Base-by-base conservation (phyloP, 2,888 invertebrate genomes). In the Auanema freiburgensis region DNA sequence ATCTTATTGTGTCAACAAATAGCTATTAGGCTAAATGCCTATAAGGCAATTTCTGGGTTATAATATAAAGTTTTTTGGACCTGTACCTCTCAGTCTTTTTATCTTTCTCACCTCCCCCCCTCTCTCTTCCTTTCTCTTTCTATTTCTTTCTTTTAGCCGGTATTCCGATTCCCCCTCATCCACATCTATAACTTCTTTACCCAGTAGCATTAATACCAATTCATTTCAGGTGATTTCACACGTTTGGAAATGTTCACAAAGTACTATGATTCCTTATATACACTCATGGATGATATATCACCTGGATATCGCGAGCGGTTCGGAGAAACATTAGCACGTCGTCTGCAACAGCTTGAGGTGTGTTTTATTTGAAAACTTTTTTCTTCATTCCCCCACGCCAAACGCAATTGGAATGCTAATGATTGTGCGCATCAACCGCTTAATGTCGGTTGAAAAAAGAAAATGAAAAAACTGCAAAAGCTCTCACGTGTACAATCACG, bases 261-360 rank as follows among this genome's bases (percentile, higher is more conserved):
- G 63, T 89, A 89, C 84, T 92, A 88, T 78, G 92, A 93, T 84
- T 91, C 92, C 0, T 90, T 91, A 0, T 92, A 92, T 85, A 89
- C 91, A 46, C 85, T 93, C 42, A 86, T 93, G 63, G 89, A 91
- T 79, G 87, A 86, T 67, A 88, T 92, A 52, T 92, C 92, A 82
- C 89, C 89, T n/a, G 87, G 76, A 59, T 81, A 81, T 59, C 63
- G 72, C 40, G 70, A 74, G 57, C 64, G 73, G 16, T 78, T 81
- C 66, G 67, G 67, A 24, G 81, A 80, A 67, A 78, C 74, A 57
- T 58, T 80, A 2, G 73, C 72, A 12, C 69, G 72, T 49, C 59
- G 72, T 46, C 57, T 79, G 41, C 66, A 73, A 42, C 53, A 71
- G 51, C 64, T 79, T 12, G 72, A 78, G 71, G 76, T 74, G 23